These are phyloP conservation scores for Thamnophis elegans DNA, from an alignment of 2,797 vertebrate species.

Conservation along the genomic window DNA sequence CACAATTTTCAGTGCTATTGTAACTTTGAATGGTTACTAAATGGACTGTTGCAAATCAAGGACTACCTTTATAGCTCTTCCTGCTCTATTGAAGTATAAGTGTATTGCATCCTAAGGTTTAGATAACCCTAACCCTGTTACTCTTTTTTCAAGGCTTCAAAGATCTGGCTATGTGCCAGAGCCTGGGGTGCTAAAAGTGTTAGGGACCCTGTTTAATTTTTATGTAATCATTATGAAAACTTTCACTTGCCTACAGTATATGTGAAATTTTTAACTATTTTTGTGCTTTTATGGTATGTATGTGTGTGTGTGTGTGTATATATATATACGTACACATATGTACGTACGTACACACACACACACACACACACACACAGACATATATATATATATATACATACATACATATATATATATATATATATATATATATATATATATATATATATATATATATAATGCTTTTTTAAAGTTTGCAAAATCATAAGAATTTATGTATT, in stretches of 20 bases:
- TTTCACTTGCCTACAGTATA: neutral
- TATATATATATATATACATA: too few species aligned
- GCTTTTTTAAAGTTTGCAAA: neutral
- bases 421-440: too few species aligned
- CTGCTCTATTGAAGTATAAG: neutral
- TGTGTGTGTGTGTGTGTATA: too few species aligned
- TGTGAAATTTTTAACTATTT: neutral
- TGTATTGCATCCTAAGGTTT: neutral
- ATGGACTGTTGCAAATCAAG: too few species aligned
- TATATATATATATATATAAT: too few species aligned
- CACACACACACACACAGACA: too few species aligned
- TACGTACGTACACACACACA: too few species aligned
- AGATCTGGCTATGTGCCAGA: neutral
- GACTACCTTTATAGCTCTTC: neutral
- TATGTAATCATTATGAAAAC: neutral
- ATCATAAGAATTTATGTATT: neutral
- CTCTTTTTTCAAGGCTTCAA: neutral
- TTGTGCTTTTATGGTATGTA: neutral
- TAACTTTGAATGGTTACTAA: neutral
- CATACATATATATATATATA: too few species aligned
- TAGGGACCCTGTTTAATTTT: neutral
- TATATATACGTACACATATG: too few species aligned
- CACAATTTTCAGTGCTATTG: neutral
- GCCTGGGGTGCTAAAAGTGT: neutral
- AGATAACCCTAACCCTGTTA: neutral